Base-by-base conservation (phyloP, 2,797 vertebrate genomes). In the Mus caroli region DNA sequence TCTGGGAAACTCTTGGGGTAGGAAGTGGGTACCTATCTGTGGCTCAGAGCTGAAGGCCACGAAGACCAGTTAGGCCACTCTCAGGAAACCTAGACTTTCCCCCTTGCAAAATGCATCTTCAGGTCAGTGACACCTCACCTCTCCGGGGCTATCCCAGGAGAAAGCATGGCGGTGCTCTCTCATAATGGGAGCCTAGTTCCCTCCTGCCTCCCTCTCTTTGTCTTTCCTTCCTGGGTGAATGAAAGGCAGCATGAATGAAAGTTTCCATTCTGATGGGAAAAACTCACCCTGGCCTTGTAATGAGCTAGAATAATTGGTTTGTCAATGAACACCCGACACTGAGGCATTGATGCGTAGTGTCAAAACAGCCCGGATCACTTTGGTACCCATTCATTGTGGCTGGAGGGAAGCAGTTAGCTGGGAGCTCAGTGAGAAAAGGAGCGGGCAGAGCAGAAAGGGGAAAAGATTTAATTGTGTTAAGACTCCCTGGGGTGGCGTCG, bases 401-500 rank as follows among this genome's bases (percentile, higher is more conserved):
- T 97, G 97, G 90, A 97, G 98, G 97, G 97, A 98, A 97, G 97
- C 98, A 17, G 94, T 95, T 98, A 95, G 97, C 95, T 22, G 62
- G 91, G 97, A 98, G 93, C 95, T 95, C 28, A 77, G 98, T 12
- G 96, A 97, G 97, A 97, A 91, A 98, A 98, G 94, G 94, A 97
- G 96, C 97, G 85, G 75, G 94, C 97, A 96, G 96, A 92, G 98
- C 96, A 90, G 97, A 97, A 98, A 98, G 95, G 90, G 97, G 97
- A 98, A 98, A 98, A 98, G 98, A 96, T 98, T 95, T 96, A 98
- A 98, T 97, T 98, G 97, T 97, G 94, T 98, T 97, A 94, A 96
- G 95, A 77, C 96, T 97, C 96, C 95, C 97, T 76, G 54, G 20
- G 67, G 73, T 80, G 77, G 97, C 4, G 4, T 96, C 88, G 43